A percentile compares a stretch with the other conserved stretches of the same genome.
Evolutionary conservation across 2,888 invertebrate species (phyloP).

Genomic region (Melieria picta): DNA sequence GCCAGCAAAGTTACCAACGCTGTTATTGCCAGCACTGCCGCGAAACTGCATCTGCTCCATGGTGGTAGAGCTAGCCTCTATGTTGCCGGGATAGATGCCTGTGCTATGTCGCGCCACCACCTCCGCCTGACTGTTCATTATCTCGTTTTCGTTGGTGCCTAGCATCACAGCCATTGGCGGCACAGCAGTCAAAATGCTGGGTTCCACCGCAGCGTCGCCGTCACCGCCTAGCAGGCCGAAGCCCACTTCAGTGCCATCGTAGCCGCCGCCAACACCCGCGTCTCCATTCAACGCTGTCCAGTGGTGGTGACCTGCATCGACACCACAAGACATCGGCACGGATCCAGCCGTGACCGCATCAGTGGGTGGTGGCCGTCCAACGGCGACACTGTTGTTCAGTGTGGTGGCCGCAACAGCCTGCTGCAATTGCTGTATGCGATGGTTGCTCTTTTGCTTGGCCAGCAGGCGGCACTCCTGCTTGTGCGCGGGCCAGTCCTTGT

Average conservation of each 20-base stretch:
- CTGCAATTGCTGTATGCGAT: constrained; percentile 54
- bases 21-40: not conserved
- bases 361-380: constrained; percentile 48
- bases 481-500: constrained; percentile 81
- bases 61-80: constrained; percentile 42
- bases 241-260: constrained; percentile 2
- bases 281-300: not conserved
- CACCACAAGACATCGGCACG: not conserved
- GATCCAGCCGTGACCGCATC: constrained; percentile 37
- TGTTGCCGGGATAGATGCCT: constrained; percentile 35
- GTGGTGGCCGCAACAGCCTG: constrained; percentile 51
- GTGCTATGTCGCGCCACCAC: constrained; percentile 42
- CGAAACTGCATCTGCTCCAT: constrained; percentile 37
- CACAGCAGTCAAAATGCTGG: constrained; percentile 33
- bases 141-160: constrained; percentile 48
- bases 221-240: constrained; percentile 21
- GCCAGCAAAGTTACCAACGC: not conserved
- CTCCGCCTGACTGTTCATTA: constrained; percentile 46
- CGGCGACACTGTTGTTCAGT: constrained; percentile 46
- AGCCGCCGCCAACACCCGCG: not conserved
- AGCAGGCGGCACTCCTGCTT: constrained; percentile 72
- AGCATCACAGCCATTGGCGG: constrained; percentile 41
- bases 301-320: constrained; percentile 9
- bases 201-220: constrained; percentile 30
- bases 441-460: constrained; percentile 56